A percentile compares a stretch with the other conserved stretches of the same genome.
Conservation (phyloP, 2,888 invertebrate genomes). For the Phania funesta region DNA sequence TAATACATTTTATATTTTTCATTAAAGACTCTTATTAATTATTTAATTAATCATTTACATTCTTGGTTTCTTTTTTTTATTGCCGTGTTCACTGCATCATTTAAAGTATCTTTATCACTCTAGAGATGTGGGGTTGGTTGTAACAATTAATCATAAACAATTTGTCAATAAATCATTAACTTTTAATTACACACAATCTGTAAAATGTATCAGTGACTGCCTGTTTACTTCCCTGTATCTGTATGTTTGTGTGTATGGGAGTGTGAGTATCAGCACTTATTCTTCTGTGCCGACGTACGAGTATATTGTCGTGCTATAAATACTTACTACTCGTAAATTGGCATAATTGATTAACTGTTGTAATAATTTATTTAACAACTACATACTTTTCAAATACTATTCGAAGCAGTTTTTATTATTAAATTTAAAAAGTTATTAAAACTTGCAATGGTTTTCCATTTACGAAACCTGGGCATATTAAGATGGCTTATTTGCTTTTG, state of each 20-base stretch:
- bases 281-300: too few relatives aligned
- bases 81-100: background rate
- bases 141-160: conserved; percentile 57
- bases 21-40: background rate
- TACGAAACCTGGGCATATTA: too few relatives aligned
- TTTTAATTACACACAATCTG: conserved; percentile 42
- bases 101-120: background rate
- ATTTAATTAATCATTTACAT: conserved; percentile 28
- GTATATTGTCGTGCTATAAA: conserved; percentile 10
- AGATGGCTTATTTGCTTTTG: too few relatives aligned
- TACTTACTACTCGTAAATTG: conserved; percentile 39
- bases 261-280: background rate
- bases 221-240: background rate
- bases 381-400: background rate
- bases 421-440: too few relatives aligned
- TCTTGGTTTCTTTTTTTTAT: too few relatives aligned
- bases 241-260: background rate
- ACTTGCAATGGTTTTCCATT: too few relatives aligned
- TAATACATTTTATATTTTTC: too few relatives aligned
- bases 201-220: conserved; percentile 27
- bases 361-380: conserved; percentile 14
- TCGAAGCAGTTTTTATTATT: too few relatives aligned
- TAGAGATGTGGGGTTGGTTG: conserved; percentile 15
- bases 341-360: conserved; percentile 38
- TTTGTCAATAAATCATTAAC: conserved; percentile 63